A percentile compares a stretch with the other conserved stretches of the same genome.
These are phyloP conservation scores for Heliconius hortense DNA, from an alignment of 2,888 invertebrate species.

Conservation along the genomic window DNA sequence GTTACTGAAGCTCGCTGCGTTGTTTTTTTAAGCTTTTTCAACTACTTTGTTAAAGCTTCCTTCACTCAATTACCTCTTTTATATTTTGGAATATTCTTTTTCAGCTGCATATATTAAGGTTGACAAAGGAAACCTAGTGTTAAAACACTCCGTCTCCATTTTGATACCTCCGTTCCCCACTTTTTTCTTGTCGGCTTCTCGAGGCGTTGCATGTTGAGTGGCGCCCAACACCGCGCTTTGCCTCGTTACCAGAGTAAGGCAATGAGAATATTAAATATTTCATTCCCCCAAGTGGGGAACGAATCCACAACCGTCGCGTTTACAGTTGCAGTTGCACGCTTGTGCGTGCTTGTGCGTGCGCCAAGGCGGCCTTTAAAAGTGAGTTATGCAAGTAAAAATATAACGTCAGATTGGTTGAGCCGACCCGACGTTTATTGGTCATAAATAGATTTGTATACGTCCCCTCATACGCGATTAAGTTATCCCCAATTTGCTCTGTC, in stretches of 20 bases:
- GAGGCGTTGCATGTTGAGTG: neutral
- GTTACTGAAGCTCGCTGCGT: conserved; percentile 1
- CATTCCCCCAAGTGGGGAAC: too few species aligned
- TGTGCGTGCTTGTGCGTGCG: too few species aligned
- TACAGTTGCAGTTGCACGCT: too few species aligned
- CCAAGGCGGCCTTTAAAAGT: too few species aligned
- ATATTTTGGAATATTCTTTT: neutral
- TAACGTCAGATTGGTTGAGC: too few species aligned
- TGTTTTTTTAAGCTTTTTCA: conserved; percentile 13
- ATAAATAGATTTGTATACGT: conserved; percentile 20
- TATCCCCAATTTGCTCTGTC: conserved; percentile 11
- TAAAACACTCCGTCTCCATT: neutral
- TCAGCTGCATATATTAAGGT: too few species aligned
- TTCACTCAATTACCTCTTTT: neutral
- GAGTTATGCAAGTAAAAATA: neutral
- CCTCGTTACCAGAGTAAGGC: neutral
- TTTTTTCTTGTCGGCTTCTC: too few species aligned
- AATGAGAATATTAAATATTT: neutral
- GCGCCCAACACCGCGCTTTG: neutral
- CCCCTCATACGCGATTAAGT: conserved; percentile 3
- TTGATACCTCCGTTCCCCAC: neutral
- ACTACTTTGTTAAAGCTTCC: conserved; percentile 3
- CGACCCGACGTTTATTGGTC: neutral
- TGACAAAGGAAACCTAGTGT: neutral
- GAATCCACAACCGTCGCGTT: too few species aligned